Conservation (phyloP, 2,888 invertebrate genomes). For the Junonia oenone region DNA sequence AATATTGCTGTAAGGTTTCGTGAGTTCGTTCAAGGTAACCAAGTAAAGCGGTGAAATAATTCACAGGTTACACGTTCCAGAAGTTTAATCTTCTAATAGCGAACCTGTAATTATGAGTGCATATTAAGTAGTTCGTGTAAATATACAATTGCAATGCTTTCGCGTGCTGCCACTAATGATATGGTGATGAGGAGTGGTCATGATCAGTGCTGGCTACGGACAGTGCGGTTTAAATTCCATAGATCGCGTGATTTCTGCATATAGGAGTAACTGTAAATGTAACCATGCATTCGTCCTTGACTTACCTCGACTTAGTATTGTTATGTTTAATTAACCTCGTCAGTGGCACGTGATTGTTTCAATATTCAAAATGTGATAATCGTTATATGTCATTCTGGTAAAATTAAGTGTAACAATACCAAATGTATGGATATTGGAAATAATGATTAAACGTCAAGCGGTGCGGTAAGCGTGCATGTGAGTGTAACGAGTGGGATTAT, state of each 20-base stretch:
- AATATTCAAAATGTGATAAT: no score
- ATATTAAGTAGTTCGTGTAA: slow-evolving; percentile 12
- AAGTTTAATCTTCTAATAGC: neutral
- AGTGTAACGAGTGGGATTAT: no score
- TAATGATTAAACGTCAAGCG: no score
- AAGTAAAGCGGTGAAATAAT: neutral
- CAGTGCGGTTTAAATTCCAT: neutral
- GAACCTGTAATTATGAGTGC: slow-evolving; percentile 2
- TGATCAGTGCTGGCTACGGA: neutral
- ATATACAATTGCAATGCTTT: slow-evolving; percentile 6
- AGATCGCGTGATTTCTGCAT: slow-evolving; percentile 12
- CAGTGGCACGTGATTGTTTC: neutral
- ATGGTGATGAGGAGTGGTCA: slow-evolving; percentile 9
- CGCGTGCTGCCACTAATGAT: neutral
- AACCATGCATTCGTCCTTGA: slow-evolving; percentile 8
- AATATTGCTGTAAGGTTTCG: neutral
- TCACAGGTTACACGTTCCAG: neutral
- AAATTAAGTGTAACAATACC: no score
- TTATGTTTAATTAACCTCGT: neutral
- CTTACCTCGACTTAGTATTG: slow-evolving; percentile 6
- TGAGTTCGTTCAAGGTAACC: neutral
- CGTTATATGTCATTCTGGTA: no score
- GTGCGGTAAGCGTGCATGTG: no score
- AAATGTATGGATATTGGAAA: no score
- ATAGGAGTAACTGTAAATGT: neutral